Percentiles rank a stretch among this genome's conserved stretches.
Evolutionary conservation across 2,888 invertebrate genomes (phyloP).

Genomic region (Podabrus alpinus): DNA sequence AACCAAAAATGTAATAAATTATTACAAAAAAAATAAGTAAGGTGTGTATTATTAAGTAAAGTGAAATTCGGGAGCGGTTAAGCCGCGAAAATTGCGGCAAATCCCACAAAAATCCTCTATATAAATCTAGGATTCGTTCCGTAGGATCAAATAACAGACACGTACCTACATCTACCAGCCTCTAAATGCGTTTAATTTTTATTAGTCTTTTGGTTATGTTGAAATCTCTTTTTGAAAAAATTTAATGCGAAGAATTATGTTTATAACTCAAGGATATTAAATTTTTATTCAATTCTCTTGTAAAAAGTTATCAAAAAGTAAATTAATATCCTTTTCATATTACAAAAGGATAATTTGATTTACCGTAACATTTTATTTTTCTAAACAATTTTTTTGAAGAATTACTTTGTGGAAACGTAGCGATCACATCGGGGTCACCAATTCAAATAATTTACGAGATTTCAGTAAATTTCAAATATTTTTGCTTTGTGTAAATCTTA

Average conservation of each 20-base stretch:
- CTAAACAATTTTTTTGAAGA: not conserved
- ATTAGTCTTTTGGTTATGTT: not conserved
- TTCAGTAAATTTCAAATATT: not conserved
- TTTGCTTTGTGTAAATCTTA: not conserved
- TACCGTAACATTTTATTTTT: not conserved
- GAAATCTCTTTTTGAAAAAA: not conserved
- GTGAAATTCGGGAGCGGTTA: constrained; percentile 43
- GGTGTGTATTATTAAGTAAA: constrained; percentile 35
- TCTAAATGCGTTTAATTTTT: constrained; percentile 20
- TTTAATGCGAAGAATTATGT: not conserved
- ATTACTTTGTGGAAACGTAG: not conserved
- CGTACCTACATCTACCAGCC: constrained; percentile 23
- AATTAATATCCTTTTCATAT: not conserved
- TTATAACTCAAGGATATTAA: not conserved
- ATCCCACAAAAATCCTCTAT: constrained; percentile 42
- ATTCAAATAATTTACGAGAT: not conserved
- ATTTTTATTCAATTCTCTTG: not conserved
- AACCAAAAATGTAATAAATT: not conserved
- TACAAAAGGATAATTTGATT: not conserved
- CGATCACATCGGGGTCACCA: not conserved
- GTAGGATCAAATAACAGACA: constrained; percentile 33
- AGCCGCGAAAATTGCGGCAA: constrained; percentile 46
- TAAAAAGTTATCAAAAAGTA: not conserved
- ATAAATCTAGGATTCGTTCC: constrained; percentile 41
- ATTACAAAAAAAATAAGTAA: not conserved